Percentiles rank a stretch among this genome's conserved stretches.
Conservation (phyloP, 2,113 vertebrate species). For the Labeo rohita region DNA sequence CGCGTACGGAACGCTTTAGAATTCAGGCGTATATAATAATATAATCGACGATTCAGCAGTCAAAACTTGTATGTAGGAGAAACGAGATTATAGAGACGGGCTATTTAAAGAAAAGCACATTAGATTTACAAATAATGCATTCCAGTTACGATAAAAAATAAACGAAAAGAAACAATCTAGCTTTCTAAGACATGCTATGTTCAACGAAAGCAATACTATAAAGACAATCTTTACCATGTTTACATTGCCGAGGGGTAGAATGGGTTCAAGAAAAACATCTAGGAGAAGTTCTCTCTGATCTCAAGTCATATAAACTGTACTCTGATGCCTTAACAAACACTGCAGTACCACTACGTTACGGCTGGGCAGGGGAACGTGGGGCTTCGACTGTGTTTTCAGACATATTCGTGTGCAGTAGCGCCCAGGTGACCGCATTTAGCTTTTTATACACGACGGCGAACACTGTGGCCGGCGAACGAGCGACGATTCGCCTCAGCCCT, state of each 20-base stretch:
- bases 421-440: constrained; percentile 41
- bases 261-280: constrained; percentile 60
- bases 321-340: constrained; percentile 80
- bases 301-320: constrained; percentile 62
- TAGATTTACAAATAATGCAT: constrained; percentile 75
- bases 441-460: constrained; percentile 45
- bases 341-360: constrained; percentile 62
- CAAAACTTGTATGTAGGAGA: constrained; percentile 23
- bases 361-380: constrained; percentile 24
- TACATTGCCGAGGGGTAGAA: constrained; percentile 74
- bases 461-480: constrained; percentile 50
- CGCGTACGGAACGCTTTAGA: neutral
- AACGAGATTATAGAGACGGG: constrained; percentile 6
- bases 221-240: constrained; percentile 84
- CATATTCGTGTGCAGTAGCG: constrained; percentile 45
- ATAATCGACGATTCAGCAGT: neutral
- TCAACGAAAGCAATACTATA: constrained; percentile 83
- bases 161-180: constrained; percentile 77
- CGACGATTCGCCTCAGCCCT: constrained; percentile 54
- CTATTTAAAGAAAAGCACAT: constrained; percentile 56
- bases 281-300: constrained; percentile 49
- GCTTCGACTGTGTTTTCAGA: constrained; percentile 8
- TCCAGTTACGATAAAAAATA: constrained; percentile 68
- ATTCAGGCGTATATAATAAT: neutral
- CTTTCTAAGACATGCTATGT: constrained; percentile 84